Percentiles rank a stretch among this genome's conserved stretches.
Conservation (phyloP, 2,888 invertebrate genomes). For the Cactoblastis cactorum region DNA sequence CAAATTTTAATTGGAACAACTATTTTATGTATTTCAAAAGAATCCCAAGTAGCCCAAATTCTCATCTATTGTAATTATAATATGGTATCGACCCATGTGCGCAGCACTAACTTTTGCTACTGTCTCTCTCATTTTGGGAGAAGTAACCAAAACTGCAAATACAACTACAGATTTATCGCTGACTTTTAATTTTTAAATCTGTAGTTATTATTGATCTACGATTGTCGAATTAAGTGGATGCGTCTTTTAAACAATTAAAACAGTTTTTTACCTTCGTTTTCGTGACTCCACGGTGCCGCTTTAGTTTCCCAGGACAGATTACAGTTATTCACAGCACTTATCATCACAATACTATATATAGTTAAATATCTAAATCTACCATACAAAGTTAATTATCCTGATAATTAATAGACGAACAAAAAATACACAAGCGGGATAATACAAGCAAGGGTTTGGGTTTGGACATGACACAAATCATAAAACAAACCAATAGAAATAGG, state of each 20-base stretch:
- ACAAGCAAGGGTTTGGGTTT: slow-evolving; percentile 65
- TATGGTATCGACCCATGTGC: slow-evolving; percentile 54
- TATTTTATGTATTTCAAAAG: neutral
- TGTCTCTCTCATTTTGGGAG: neutral
- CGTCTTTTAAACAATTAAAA: slow-evolving; percentile 62
- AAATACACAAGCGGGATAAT: slow-evolving; percentile 65
- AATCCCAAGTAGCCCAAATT: slow-evolving; percentile 17
- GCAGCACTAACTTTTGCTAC: slow-evolving; percentile 19
- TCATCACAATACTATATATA: slow-evolving; percentile 75
- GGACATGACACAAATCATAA: slow-evolving; percentile 72
- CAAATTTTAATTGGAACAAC: neutral
- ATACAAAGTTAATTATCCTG: slow-evolving; percentile 52
- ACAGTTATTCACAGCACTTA: slow-evolving; percentile 78
- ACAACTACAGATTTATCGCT: neutral
- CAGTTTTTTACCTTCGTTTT: slow-evolving; percentile 77
- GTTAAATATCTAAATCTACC: slow-evolving; percentile 57
- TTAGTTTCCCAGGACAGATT: slow-evolving; percentile 75
- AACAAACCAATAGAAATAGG: slow-evolving; percentile 75
- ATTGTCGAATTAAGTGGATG: slow-evolving; percentile 38
- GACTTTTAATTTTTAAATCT: neutral
- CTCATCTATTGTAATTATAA: slow-evolving; percentile 14
- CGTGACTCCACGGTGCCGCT: slow-evolving; percentile 81
- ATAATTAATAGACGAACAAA: slow-evolving; percentile 55
- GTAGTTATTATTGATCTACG: slow-evolving; percentile 40
- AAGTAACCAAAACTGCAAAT: slow-evolving; percentile 4